Base-by-base conservation (phyloP, 2,888 invertebrate genomes). In the Petrophora chlorosata region DNA sequence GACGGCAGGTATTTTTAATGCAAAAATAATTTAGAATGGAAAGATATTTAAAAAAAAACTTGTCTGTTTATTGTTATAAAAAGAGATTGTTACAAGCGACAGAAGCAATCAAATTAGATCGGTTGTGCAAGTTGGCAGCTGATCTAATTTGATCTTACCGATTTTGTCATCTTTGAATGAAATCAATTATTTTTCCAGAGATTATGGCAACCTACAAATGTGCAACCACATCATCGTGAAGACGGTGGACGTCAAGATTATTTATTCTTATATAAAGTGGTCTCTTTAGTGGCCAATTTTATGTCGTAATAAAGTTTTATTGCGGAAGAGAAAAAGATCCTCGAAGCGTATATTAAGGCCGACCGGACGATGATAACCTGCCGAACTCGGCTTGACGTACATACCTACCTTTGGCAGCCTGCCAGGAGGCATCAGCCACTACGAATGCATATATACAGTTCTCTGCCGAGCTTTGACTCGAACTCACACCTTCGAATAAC, bases 321-420 rank as follows among this genome's bases (percentile, higher is more conserved):
- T 79, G 65, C 63, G 76, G 73, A 73, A 69, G 70, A 75, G 28
- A 52, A 72, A 77, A 81, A 79, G 70, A 80, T 79, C 79, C 70
- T 68, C 63, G 61, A 63, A 65, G 67, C 70, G 36, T 69, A 73
- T 78, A 80, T 80, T 81, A 79, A 77, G 82, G 81, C 69, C 79
- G 70, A 67, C 69, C 79, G 80, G 80, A 82, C 75, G 73, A 67
- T 76, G 81, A 80, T 81, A 84, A 85, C 82, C 85, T 82, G 83
- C 69, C 74, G 75, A 80, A 80, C 73, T 77, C 73, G 70, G 70
- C 66, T 56, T 72, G 68, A 74, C 59, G 67, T 62, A 63, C 59
- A 53, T 61, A 74, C 59, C 66, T 62, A 63, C 59, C 53, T 61
- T 66, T 85, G 85, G 86, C 80, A 59, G 39, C 16, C 48, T 51